Percentiles rank a stretch among this genome's conserved stretches.
phyloP scores from a whole-genome alignment of 2,888 invertebrate genomes.

The Leptothorax acervorum region DNA sequence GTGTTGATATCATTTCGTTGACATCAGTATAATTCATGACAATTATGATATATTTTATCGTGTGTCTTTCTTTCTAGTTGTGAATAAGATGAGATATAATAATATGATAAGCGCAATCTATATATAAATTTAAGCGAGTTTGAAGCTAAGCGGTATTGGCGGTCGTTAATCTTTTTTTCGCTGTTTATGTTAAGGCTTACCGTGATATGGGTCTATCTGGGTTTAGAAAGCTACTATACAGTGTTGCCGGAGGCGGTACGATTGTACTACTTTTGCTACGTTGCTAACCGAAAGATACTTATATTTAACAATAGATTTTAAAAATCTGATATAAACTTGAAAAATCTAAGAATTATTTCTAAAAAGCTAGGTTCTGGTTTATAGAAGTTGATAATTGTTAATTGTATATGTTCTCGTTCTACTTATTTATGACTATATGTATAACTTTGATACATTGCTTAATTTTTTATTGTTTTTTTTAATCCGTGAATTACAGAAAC shows the following conservation, averaged over 20 bases:
- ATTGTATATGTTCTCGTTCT: neutral
- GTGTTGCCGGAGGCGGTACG: neutral
- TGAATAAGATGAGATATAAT: neutral
- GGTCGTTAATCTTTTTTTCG: neutral
- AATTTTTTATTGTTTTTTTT: neutral
- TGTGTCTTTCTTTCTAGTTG: neutral
- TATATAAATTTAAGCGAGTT: neutral
- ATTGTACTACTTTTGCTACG: neutral
- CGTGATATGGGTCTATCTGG: neutral
- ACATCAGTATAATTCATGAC: neutral
- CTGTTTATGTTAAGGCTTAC: conserved; percentile 1
- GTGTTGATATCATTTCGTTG: neutral
- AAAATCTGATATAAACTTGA: neutral
- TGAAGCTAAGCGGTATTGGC: neutral
- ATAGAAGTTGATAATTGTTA: neutral
- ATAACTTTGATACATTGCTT: neutral
- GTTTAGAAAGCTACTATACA: neutral
- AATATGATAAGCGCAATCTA: neutral
- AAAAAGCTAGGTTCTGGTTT: neutral
- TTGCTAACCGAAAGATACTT: neutral
- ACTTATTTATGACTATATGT: neutral
- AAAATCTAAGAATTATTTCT: neutral
- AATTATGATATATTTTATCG: neutral
- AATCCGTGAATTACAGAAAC: neutral
- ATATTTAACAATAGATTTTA: neutral